Base-by-base conservation (phyloP, 2,888 invertebrate species). In the Rutpela maculata region DNA sequence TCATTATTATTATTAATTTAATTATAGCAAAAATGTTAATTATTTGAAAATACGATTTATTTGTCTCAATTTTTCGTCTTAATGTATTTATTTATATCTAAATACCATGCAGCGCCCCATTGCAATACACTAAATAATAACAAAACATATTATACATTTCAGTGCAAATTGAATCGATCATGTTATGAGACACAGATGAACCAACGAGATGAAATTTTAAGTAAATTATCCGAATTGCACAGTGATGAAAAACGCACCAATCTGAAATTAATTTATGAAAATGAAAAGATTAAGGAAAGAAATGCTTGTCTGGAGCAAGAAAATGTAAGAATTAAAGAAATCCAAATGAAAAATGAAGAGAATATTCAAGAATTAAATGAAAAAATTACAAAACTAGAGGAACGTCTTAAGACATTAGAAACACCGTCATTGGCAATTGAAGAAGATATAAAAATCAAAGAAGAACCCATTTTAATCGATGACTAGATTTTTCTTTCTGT, bases 131-230 rank as follows among this genome's bases (percentile, higher is more conserved):
- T n/a, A n/a, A n/a, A n/a, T n/a, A n/a, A n/a, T n/a, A n/a, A n/a
- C n/a, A n/a, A n/a, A n/a, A n/a, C 22, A 35, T 9, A 35, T 35
- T 35, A 5, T 50, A 22, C 17, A n/a, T 79, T 78, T 81, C 19
- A 85, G 85, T 84, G 82, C 80, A 84, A 82, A 73, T 67, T 59
- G 19, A 82, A 67, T 12, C 76, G 72, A 56, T 26, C 67, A 38
- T 78, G 78, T 66, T 76, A 82, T 38, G 73, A 73, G 31, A 31
- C 77, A n/a, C 74, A 81, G 72, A 77, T 80, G 17, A 60, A 76
- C 59, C 63, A 70, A 65, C 78, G 68, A 60, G 81, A 75, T 60
- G 82, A 75, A 76, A 79, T 79, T 19, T 38, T 82, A 43, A 68
- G n/a, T 5, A 76, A 75, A 66, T 9, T 82, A 4, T 79, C 75